Percentiles rank a stretch among this genome's conserved stretches.
These are phyloP conservation scores for Cryptus armator DNA, from an alignment of 2,888 invertebrate species.

Conservation along the genomic window DNA sequence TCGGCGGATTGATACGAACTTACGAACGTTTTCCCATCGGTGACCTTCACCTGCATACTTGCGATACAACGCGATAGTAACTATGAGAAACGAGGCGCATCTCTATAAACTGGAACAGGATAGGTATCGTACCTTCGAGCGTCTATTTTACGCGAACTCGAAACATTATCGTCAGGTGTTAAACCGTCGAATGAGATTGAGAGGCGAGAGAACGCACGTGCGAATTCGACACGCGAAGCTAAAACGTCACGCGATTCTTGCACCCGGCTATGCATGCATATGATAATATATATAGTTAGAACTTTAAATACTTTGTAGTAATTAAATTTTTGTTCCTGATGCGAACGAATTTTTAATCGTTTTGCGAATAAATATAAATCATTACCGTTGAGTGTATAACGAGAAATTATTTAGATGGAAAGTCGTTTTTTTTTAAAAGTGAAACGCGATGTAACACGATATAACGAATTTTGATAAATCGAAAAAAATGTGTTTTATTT, in stretches of 20 bases:
- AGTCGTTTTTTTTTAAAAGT: too few species aligned
- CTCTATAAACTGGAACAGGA: constrained; percentile 25
- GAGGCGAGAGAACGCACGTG: constrained; percentile 32
- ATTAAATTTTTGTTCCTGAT: not conserved
- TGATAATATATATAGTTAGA: not conserved
- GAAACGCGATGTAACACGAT: too few species aligned
- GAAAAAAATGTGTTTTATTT: too few species aligned
- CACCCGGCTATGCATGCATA: not conserved
- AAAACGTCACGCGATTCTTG: constrained; percentile 15
- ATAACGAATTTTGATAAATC: too few species aligned
- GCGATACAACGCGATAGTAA: constrained; percentile 31
- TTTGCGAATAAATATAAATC: too few species aligned
- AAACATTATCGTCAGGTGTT: constrained; percentile 1
- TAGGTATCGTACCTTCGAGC: constrained; percentile 1
- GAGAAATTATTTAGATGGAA: too few species aligned
- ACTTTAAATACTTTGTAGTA: not conserved
- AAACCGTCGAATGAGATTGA: constrained; percentile 9
- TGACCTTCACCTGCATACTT: constrained; percentile 51
- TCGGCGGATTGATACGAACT: constrained; percentile 7
- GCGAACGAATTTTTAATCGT: too few species aligned
- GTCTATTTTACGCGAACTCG: not conserved
- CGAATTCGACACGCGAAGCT: constrained; percentile 22
- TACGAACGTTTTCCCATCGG: constrained; percentile 36
- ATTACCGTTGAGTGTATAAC: too few species aligned
- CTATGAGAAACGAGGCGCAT: constrained; percentile 28